Conservation (phyloP, 2,888 invertebrate species). For the Acanthopleura granulata region DNA sequence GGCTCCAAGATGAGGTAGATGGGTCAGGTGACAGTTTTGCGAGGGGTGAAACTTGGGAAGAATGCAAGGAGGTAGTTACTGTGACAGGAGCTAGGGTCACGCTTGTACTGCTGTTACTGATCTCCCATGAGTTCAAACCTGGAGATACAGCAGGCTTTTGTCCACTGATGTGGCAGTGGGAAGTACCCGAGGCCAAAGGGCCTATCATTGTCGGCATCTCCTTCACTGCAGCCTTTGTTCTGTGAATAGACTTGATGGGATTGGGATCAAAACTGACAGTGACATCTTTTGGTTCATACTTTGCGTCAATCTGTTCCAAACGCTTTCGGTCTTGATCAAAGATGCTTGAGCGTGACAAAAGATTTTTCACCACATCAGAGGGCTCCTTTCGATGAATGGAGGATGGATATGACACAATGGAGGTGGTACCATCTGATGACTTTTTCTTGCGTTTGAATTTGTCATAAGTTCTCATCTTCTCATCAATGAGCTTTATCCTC, state of each 20-base stretch:
- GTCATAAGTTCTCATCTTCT: constrained; percentile 79
- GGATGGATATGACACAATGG: background rate
- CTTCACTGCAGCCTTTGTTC: constrained; percentile 45
- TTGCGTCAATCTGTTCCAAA: constrained; percentile 83
- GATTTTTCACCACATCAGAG: constrained; percentile 92
- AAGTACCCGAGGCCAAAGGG: constrained; percentile 21
- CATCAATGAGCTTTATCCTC: constrained; percentile 90
- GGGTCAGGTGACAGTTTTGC: constrained; percentile 15
- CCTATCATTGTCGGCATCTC: constrained; percentile 28
- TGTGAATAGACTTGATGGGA: constrained; percentile 29
- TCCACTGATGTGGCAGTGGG: constrained; percentile 23
- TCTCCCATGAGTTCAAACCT: background rate
- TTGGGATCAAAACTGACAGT: constrained; percentile 32
- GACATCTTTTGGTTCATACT: constrained; percentile 76
- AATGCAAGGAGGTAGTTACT: constrained; percentile 35
- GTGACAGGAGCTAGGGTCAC: constrained; percentile 42
- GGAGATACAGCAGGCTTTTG: background rate
- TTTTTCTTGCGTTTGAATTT: constrained; percentile 67
- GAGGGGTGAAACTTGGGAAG: constrained; percentile 10
- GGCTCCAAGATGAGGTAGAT: constrained; percentile 11
- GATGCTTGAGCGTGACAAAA: constrained; percentile 90
- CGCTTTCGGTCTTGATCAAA: constrained; percentile 97
- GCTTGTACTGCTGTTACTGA: constrained; percentile 29
- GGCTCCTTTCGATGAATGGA: constrained; percentile 79
- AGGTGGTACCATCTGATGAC: constrained; percentile 33